Base-by-base conservation (phyloP, 2,888 invertebrate genomes). In the Drosophila recens region DNA sequence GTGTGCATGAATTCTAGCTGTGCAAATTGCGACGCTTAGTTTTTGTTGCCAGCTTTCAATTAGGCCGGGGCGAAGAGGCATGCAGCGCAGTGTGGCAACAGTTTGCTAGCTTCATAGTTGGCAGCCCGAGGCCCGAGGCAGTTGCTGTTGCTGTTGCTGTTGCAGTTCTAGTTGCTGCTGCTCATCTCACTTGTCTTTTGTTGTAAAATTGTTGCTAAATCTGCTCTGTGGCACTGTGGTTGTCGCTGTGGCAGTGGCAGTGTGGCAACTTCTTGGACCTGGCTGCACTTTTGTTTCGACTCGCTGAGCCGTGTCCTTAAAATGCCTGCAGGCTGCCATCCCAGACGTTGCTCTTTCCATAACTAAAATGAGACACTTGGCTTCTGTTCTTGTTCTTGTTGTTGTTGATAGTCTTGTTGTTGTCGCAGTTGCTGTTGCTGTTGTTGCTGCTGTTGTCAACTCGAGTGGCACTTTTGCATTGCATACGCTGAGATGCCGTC, bases 251-350 rank as follows among this genome's bases (percentile, higher is more conserved):
- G 43, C 30, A 33, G 36, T 43, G 10, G 43, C 30, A 42, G 53
- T 38, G 13, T 62, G 76, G 74, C 71, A 75, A 65, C 64, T 77
- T 77, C 67, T 63, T 58, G 67, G 71, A 80, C 79, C 59, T 63
- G 66, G 48, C 72, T 82, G 83, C 74, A 75, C 83, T 88, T 80
- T 90, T 86, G 89, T 86, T 90, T 83, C 89, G 72, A 74, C 63
- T 83, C 89, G 87, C 81, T 90, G 86, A 88, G 82, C 84, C 72
- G 89, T 89, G 82, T 73, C 58, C 68, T 67, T 66, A 58, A 61
- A 62, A 66, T 54, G 67, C 64, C 72, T 69, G 63, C 71, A 54
- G 78, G 68, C 70, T 52, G 75, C 59, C 68, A 51, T 17, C 42
- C 57, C 52, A 62, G 75, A 57, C 52, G 63, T 61, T 75, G 75